Conservation (phyloP, 1,140 invertebrate genomes). For the Neodiprion virginianus region DNA sequence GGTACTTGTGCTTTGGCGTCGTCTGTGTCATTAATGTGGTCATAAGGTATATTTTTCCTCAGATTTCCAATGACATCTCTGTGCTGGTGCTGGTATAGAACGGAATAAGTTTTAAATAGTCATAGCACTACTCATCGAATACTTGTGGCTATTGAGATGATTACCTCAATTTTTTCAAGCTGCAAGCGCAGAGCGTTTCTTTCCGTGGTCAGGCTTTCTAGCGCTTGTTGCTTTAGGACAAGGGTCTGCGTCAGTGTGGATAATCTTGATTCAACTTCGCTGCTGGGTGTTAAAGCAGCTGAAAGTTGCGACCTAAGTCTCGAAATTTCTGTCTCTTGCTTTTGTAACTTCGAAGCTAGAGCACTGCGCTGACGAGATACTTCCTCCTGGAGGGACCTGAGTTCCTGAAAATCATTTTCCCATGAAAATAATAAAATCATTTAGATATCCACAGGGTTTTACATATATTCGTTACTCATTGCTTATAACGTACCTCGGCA, state of each 20-base stretch:
- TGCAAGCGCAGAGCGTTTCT: constrained; percentile 81
- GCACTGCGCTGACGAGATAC: constrained; percentile 61
- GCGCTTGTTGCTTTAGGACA: constrained; percentile 79
- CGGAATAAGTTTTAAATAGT: constrained; percentile 27
- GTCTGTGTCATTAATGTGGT: constrained; percentile 71
- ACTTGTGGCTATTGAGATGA: constrained; percentile 14
- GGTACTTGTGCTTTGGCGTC: constrained; percentile 76
- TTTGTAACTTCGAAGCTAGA: constrained; percentile 63
- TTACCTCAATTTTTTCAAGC: constrained; percentile 79
- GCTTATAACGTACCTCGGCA: constrained; percentile 53
- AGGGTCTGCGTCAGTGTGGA: constrained; percentile 78
- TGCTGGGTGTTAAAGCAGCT: constrained; percentile 62
- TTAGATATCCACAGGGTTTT: constrained; percentile 8
- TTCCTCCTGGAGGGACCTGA: constrained; percentile 68
- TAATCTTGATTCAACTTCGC: constrained; percentile 73
- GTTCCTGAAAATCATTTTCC: constrained; percentile 59
- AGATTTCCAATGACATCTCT: constrained; percentile 51
- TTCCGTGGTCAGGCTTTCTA: constrained; percentile 80
- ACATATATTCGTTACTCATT: not conserved
- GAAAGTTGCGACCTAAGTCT: constrained; percentile 66
- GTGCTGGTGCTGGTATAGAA: constrained; percentile 59
- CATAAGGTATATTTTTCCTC: constrained; percentile 53
- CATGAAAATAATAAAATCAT: constrained; percentile 11
- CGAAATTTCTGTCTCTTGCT: constrained; percentile 69
- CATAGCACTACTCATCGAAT: constrained; percentile 19